Percentiles rank a stretch among this genome's conserved stretches.
These are phyloP conservation scores for Blennius ocellaris DNA, from an alignment of 2,113 vertebrate species.

Conservation along the genomic window DNA sequence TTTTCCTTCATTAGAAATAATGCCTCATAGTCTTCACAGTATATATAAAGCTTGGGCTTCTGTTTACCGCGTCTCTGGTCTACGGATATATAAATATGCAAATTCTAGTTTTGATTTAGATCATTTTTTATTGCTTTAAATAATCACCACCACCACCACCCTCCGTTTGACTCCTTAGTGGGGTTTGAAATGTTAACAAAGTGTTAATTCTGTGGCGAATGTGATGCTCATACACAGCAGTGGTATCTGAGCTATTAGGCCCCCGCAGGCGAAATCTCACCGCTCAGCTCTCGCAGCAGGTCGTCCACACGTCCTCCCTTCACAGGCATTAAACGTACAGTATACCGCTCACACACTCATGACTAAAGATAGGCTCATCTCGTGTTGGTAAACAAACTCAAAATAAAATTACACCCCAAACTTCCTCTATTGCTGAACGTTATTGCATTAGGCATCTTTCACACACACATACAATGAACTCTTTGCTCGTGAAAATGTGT, in stretches of 20 bases:
- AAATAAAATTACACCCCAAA: constrained; percentile 34
- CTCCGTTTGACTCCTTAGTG: background rate
- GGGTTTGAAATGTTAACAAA: constrained; percentile 28
- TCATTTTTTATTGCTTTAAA: too few relatives aligned
- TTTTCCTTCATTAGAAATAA: too few relatives aligned
- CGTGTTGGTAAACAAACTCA: constrained; percentile 7
- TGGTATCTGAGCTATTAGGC: background rate
- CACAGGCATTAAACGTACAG: background rate
- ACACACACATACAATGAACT: constrained; percentile 27
- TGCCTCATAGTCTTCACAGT: too few relatives aligned
- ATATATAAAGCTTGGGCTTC: too few relatives aligned
- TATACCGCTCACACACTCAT: background rate
- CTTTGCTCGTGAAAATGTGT: background rate
- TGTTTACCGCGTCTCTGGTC: too few relatives aligned
- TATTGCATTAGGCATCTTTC: constrained; percentile 16
- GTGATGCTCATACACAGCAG: background rate
- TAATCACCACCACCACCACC: too few relatives aligned
- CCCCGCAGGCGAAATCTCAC: constrained; percentile 23
- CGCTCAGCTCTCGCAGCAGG: constrained; percentile 7
- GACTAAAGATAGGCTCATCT: constrained; percentile 8
- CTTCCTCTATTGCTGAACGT: constrained; percentile 10
- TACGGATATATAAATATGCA: too few relatives aligned
- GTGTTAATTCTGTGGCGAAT: constrained; percentile 10
- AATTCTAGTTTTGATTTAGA: too few relatives aligned
- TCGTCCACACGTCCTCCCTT: background rate